Percentiles rank a stretch among this genome's conserved stretches.
phyloP scores from a whole-genome alignment of 2,113 vertebrate species.

The Mirounga angustirostris region DNA sequence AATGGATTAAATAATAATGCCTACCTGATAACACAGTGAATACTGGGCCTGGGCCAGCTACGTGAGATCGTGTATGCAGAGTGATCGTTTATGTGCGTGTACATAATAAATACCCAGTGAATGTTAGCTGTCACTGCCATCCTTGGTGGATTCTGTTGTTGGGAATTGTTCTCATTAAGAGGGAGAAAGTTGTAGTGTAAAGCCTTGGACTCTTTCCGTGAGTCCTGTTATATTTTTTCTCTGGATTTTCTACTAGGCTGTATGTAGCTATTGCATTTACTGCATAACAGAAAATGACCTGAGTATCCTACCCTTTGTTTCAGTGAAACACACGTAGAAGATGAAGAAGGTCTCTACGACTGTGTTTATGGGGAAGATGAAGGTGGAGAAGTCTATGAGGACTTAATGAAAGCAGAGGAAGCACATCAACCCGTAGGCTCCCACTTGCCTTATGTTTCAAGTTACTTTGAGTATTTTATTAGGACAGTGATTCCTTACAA shows the following conservation, averaged over 20 bases:
- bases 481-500: neutral
- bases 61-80: neutral
- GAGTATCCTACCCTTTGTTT: constrained; percentile 2
- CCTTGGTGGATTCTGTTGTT: neutral
- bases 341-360: constrained; percentile 97
- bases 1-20: neutral
- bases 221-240: neutral
- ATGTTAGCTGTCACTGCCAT: rapidly evolving
- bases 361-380: constrained; percentile 98
- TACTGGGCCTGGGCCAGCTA: neutral
- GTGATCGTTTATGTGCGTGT: neutral
- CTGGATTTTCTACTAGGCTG: neutral
- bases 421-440: constrained; percentile 90
- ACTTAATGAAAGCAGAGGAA: constrained; percentile 97
- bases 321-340: constrained; percentile 94
- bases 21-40: neutral
- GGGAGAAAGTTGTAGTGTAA: neutral
- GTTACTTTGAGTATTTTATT: neutral
- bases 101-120: rapidly evolving
- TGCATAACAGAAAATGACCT: neutral
- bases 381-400: constrained; percentile 97
- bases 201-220: neutral
- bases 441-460: neutral
- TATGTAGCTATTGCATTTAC: neutral
- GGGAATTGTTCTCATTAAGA: neutral